Base-by-base conservation (phyloP, 35 echinoderm and acorn worm genomes). In the Eucidaris tribuloides region DNA sequence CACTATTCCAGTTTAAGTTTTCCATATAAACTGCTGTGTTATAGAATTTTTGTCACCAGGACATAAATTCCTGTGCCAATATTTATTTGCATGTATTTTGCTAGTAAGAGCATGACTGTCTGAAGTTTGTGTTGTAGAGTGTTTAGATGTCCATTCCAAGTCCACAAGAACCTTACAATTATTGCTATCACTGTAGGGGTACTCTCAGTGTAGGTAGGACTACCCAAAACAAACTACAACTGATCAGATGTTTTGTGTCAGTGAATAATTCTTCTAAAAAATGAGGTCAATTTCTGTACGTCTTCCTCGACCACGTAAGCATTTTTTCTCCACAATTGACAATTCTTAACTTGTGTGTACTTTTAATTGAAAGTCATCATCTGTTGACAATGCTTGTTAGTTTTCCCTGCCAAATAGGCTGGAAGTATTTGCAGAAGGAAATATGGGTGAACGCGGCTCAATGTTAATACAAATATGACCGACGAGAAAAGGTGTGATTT, bases 301-400 rank as follows among this genome's bases (percentile, higher is more conserved):
- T n/a, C n/a, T 9, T 11, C 48, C 48, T 11, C 9, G 9, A 52
- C 48, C 9, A n/a, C n/a, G 9, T 52, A 11, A 52, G 48, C 48
- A 52, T n/a, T n/a, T 52, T n/a, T 52, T 9, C 48, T 52, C 9
- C 48, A 52, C n/a, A n/a, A n/a, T n/a, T n/a, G n/a, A 52, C 48
- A 52, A 52, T 52, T 52, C 48, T n/a, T n/a, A 52, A 9, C 9
- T 9, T 39, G 43, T 40, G 36, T 72, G 43, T 72, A 22, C 33
- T 32, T 72, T 14, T 72, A 72, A 72, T 42, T 72, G 23, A 22
- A 72, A 72, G 66, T 72, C 66, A 72, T 39, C 7, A 32, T 40
- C 13, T 72, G 43, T 72, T 72, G 14, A 43, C 66, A n/a, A n/a
- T 52, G 9, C 48, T 52, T 52, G 48, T 52, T 52, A 52, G 48